These are phyloP conservation scores for Papilio polyxenes DNA, from an alignment of 1,140 invertebrate genomes.

Conservation along the genomic window DNA sequence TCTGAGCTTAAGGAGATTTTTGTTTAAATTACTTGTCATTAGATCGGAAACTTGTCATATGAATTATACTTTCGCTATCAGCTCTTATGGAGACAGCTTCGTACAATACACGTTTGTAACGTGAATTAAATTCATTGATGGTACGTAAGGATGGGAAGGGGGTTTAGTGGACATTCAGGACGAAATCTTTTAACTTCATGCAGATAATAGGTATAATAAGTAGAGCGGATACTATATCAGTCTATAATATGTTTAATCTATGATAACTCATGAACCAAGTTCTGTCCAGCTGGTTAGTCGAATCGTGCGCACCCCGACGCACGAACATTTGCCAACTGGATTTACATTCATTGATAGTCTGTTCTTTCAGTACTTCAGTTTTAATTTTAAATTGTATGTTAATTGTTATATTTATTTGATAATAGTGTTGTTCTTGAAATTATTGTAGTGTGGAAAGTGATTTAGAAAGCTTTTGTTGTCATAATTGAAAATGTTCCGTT, in stretches of 20 bases:
- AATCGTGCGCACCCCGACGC: conserved; percentile 26
- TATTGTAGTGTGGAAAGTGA: neutral
- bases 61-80: too few species aligned
- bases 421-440: neutral
- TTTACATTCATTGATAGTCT: neutral
- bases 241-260: conserved; percentile 31
- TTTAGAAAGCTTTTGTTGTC: neutral
- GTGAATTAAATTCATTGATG: too few species aligned
- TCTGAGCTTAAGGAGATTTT: too few species aligned
- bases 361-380: neutral
- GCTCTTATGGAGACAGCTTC: too few species aligned
- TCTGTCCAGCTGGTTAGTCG: conserved; percentile 28
- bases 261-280: conserved; percentile 29
- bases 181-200: too few species aligned
- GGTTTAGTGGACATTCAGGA: too few species aligned
- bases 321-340: neutral
- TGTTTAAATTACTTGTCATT: too few species aligned
- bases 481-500: neutral
- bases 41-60: too few species aligned
- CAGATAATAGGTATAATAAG: too few species aligned
- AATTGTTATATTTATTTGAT: neutral
- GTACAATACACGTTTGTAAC: too few species aligned
- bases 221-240: neutral
- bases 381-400: neutral
- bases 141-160: too few species aligned